These are phyloP conservation scores for Thripadectes ignobilis DNA, from an alignment of 2,797 vertebrate species.

Conservation along the genomic window DNA sequence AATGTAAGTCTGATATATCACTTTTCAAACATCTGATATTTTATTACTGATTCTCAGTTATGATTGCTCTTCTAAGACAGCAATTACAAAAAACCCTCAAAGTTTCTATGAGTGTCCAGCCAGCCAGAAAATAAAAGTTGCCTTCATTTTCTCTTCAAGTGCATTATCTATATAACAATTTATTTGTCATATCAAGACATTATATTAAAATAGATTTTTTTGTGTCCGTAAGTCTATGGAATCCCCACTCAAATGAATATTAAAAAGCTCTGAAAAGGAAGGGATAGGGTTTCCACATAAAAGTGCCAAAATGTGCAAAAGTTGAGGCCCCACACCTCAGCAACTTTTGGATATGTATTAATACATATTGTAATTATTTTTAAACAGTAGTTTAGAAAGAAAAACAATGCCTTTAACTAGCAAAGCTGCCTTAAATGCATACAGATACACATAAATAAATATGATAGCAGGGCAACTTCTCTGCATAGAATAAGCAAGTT, in stretches of 20 bases:
- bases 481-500: background rate
- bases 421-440: background rate
- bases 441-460: background rate
- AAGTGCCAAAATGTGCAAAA: background rate
- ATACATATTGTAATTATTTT: background rate
- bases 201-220: background rate
- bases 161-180: background rate
- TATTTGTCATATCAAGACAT: background rate
- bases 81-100: background rate
- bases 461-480: background rate
- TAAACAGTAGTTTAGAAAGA: background rate
- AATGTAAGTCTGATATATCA: background rate
- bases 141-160: background rate
- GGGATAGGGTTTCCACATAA: background rate
- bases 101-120: background rate
- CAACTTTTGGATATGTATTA: background rate
- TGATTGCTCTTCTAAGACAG: background rate
- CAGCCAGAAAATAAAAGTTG: background rate
- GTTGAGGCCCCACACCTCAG: background rate
- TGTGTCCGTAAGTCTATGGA: background rate
- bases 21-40: background rate
- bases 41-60: background rate
- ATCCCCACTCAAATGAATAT: background rate
- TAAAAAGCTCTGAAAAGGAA: background rate
- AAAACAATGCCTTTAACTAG: background rate